A percentile compares a stretch with the other conserved stretches of the same genome.
These are phyloP conservation scores for Amaurobius ferox DNA, from an alignment of 2,888 invertebrate species.

Conservation along the genomic window DNA sequence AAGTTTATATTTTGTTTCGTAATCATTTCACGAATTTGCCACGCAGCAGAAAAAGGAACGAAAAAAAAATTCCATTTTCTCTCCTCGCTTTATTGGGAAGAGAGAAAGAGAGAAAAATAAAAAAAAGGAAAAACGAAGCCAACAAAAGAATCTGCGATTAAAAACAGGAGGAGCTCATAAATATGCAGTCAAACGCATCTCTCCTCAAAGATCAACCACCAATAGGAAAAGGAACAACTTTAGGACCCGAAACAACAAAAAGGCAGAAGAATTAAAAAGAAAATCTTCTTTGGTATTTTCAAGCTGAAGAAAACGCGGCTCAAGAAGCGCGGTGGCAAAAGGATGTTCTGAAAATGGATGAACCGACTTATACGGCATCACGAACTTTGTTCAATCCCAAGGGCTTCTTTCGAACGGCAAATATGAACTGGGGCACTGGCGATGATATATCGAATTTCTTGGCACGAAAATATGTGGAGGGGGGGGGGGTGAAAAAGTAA, in stretches of 20 bases:
- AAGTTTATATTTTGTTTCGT: background rate
- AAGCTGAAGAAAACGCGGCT: conserved; percentile 8
- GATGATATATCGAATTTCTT: conserved; percentile 29
- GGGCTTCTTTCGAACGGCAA: conserved; percentile 22
- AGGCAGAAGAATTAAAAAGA: background rate
- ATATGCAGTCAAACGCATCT: conserved; percentile 19
- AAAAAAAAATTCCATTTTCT: background rate
- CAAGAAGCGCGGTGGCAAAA: background rate
- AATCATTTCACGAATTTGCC: conserved; percentile 15
- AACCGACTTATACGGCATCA: conserved; percentile 26
- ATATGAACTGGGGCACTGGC: conserved; percentile 7
- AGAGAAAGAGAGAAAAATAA: background rate
- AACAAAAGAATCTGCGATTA: conserved; percentile 21
- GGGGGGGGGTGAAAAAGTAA: background rate
- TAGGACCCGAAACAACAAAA: background rate
- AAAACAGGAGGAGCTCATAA: conserved; percentile 24
- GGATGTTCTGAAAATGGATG: conserved; percentile 27
- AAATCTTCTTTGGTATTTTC: conserved; percentile 14
- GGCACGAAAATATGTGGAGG: conserved; percentile 26
- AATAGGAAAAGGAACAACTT: conserved; percentile 17
- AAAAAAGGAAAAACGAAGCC: background rate
- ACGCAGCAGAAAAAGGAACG: background rate
- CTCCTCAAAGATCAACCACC: conserved; percentile 9
- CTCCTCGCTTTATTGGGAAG: background rate
- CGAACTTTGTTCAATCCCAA: conserved; percentile 24